A percentile compares a stretch with the other conserved stretches of the same genome.
These are phyloP conservation scores for Psittacula derbiana DNA, from an alignment of 2,797 vertebrate species.

Conservation along the genomic window DNA sequence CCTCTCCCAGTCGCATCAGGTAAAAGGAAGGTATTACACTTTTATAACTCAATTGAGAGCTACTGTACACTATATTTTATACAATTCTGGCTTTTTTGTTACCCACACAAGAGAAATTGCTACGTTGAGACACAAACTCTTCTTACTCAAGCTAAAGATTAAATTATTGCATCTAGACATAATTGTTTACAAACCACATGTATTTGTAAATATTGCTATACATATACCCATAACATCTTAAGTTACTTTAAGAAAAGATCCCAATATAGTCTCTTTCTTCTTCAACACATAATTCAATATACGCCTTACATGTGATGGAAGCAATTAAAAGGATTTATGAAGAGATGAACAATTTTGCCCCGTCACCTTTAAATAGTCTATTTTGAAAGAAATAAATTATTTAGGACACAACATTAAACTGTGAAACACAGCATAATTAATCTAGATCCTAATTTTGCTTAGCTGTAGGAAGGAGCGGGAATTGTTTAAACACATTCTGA, in stretches of 20 bases:
- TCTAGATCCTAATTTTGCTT: neutral
- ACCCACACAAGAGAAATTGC: neutral
- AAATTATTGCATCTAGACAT: neutral
- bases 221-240: neutral
- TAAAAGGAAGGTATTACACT: neutral
- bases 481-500: neutral
- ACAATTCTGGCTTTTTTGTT: accelerated
- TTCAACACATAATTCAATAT: neutral
- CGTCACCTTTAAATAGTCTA: constrained; percentile 13
- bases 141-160: neutral
- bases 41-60: neutral
- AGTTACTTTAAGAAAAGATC: neutral
- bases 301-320: neutral
- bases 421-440: constrained; percentile 37
- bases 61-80: neutral
- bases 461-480: neutral
- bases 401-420: constrained; percentile 12
- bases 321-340: constrained; percentile 28
- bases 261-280: neutral
- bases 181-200: neutral
- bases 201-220: neutral
- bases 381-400: constrained; percentile 40
- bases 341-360: constrained; percentile 3
- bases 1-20: neutral
- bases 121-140: neutral